These are phyloP conservation scores for Oxyura jamaicensis DNA, from an alignment of 2,113 vertebrate species.

Conservation along the genomic window DNA sequence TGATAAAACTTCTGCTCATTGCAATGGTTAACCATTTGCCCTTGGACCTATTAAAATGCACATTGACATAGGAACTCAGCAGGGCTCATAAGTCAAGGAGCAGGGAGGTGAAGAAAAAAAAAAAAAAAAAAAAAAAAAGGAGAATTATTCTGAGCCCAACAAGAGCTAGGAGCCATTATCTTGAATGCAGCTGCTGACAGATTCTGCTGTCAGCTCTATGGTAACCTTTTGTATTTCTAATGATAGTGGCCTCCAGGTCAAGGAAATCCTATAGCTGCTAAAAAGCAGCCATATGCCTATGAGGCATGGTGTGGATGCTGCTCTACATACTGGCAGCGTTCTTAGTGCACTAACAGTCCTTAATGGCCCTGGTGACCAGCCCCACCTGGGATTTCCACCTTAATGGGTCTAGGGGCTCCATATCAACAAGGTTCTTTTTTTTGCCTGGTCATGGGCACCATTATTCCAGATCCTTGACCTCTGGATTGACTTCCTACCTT, in stretches of 20 bases:
- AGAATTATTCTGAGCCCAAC: not conserved
- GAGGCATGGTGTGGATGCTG: not conserved
- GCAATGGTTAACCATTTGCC: not conserved
- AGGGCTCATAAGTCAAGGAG: not conserved
- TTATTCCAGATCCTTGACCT: not conserved
- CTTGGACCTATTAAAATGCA: not conserved
- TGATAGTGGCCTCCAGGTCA: not conserved
- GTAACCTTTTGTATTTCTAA: not conserved
- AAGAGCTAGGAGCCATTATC: not conserved
- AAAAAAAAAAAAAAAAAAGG: not conserved
- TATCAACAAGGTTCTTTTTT: not conserved
- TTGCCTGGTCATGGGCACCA: not conserved
- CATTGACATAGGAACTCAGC: not conserved
- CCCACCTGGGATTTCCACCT: not conserved
- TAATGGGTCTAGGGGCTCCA: not conserved
- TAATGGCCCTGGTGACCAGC: not conserved
- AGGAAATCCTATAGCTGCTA: not conserved
- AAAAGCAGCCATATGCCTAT: accelerated
- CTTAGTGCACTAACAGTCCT: too few species aligned
- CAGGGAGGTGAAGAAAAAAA: too few species aligned
- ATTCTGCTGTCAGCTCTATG: not conserved
- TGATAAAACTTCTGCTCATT: not conserved
- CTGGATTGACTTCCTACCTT: not conserved
- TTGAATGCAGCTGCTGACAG: not conserved
- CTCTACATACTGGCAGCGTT: not conserved